Evolutionary conservation across 2,113 vertebrate species (phyloP), one percentile per base, ranked within the genome.

Genomic region (Nothoprocta perdicaria): DNA sequence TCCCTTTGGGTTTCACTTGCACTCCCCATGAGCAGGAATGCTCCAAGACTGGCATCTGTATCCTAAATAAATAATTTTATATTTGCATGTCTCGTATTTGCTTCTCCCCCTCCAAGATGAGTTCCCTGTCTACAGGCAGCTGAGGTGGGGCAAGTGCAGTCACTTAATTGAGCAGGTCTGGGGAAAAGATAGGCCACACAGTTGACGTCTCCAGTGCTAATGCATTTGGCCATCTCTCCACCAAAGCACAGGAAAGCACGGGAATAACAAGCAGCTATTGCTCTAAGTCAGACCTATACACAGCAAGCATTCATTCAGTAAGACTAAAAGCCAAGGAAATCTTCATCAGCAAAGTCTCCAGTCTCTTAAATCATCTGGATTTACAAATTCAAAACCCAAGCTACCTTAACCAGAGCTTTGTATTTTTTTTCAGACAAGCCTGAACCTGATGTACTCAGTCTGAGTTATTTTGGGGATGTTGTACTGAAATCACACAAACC

Each of bases 381-480:
- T 57, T 7, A 50, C 14, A 38, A 45, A 83, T 15, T 57, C 24
- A 63, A 92, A 86, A 74, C 1, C 8, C 31, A 90, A 35, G 17
- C 0, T 0, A 84, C 24, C 52, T 14, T 75, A 78, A 83, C n/a
- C 35, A 24, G 48, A 26, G 14, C 6, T 60, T 41, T 87, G 31
- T 35, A 66, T 61, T 12, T 29, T 17, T 79, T 77, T 69, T 53
- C 35, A 53, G 29, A 89, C 60, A 87, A 43, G 14, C 31, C 17
- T 22, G 43, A 85, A 81, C 26, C 10, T 2, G 19, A 72, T 65
- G 57, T 72, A 73, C 75, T 76, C 50, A 12, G 63, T 10, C 14
- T 17, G 4, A n/a, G 35, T 18, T 50, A 27, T 0, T 0, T 41
- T 21, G 1, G 1, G 1, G 31, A 69, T 80, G 73, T 62, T 79